Conservation (phyloP, 1,140 invertebrate genomes). For the Caenorhabditis remanei region DNA sequence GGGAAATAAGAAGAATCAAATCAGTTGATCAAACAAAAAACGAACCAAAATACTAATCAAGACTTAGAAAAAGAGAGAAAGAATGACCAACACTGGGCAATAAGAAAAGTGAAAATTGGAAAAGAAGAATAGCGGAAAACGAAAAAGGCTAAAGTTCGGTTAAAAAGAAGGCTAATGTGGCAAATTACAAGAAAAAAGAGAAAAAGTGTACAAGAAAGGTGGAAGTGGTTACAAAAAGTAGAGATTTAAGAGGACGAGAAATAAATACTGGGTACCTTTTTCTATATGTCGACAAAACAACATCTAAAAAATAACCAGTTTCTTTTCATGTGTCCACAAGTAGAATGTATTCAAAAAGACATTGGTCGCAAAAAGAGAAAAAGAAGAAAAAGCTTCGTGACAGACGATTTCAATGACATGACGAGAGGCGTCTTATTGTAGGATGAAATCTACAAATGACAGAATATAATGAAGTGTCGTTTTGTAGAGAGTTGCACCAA, state of each 20-base stretch:
- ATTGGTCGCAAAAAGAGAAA: not conserved
- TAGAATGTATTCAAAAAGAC: not conserved
- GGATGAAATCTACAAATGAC: not conserved
- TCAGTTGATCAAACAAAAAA: not conserved
- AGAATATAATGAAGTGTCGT: not conserved
- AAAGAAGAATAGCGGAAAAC: not conserved
- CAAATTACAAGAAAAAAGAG: slow-evolving; percentile 11
- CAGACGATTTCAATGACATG: not conserved
- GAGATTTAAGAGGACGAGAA: not conserved
- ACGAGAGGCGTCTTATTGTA: not conserved
- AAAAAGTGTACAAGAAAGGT: not conserved
- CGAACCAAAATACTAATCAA: not conserved
- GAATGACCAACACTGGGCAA: not conserved
- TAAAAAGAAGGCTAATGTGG: slow-evolving; percentile 5
- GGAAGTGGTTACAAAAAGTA: too few species aligned
- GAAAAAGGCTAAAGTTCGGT: slow-evolving; percentile 17
- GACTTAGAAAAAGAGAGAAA: not conserved
- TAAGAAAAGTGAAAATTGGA: not conserved
- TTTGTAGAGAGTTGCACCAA: too few species aligned
- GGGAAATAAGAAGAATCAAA: not conserved
- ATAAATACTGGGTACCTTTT: not conserved
- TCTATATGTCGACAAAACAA: not conserved
- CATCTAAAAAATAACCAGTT: slow-evolving; percentile 22
- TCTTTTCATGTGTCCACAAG: not conserved
- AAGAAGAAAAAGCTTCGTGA: slow-evolving; percentile 12